Conservation (phyloP, 2,888 invertebrate genomes). For the Andrena trimmerana region DNA sequence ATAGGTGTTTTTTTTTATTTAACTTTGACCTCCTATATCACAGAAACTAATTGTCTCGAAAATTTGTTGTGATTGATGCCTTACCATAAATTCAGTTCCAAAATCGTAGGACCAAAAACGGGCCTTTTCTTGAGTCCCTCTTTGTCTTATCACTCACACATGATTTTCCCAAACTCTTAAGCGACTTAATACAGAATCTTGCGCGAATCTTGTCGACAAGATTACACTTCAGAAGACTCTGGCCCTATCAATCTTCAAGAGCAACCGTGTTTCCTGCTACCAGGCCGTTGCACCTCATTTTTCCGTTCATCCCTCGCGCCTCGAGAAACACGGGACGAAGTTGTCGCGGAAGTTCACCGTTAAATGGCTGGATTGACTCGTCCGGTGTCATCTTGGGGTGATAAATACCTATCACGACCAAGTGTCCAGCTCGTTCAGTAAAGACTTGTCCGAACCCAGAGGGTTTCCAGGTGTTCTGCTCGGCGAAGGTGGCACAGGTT, state of each 20-base stretch:
- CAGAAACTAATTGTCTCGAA: too few relatives aligned
- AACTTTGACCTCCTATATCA: too few relatives aligned
- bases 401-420: conserved; percentile 70
- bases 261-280: conserved; percentile 3
- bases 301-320: background rate
- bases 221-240: conserved; percentile 6
- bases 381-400: conserved; percentile 48
- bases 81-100: too few relatives aligned
- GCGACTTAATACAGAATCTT: background rate
- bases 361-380: conserved; percentile 64
- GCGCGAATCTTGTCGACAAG: conserved; percentile 26
- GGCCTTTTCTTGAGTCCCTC: too few relatives aligned
- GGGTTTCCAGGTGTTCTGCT: conserved; percentile 60
- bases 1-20: too few relatives aligned
- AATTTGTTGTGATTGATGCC: too few relatives aligned
- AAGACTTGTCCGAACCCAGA: conserved; percentile 54
- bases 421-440: conserved; percentile 60
- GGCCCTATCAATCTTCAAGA: conserved; percentile 31
- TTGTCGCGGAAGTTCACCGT: conserved; percentile 36
- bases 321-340: background rate
- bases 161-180: background rate
- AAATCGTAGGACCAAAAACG: too few relatives aligned
- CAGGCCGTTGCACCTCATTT: conserved; percentile 7
- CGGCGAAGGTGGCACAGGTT: conserved; percentile 61
- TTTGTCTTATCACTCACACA: background rate